Base-by-base conservation (phyloP, 2,113 vertebrate species). In the Cebidichthys violaceus region DNA sequence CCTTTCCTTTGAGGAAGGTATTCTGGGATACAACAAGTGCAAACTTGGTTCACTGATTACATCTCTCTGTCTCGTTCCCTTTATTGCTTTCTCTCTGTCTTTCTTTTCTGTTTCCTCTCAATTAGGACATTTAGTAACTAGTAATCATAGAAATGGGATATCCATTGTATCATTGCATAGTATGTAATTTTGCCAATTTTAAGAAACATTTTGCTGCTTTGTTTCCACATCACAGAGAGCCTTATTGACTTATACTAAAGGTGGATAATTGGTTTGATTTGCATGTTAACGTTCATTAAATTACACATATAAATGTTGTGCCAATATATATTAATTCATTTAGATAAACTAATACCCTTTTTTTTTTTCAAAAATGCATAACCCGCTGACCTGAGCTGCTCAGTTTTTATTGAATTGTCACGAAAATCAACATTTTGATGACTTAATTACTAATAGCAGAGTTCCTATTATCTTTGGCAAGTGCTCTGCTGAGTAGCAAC, bases 41-140 rank as follows among this genome's bases (percentile, higher is more conserved):
- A 87, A 94, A 94, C 94, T 92, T 90, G 94, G 86, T 92, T 84
- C 62, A 77, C 88, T 91, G 92, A 91, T 93, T 93, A 92, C 78
- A 92, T 92, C 89, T 89, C 77, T 92, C 67, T 83, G 84, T 88
- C 71, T 92, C 60, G 45, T 75, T 86, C 69, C 69, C 72, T 87
- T 76, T 83, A 84, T 85, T 83, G 85, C 80, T 86, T 86, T 86
- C 86, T 88, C 83, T 89, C 67, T 54, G 41, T 82, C 80, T 86
- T 67, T 78, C 64, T 90, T 83, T 84, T 79, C 68, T 13, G 10
- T 79, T 75, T 79, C 79, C 59, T 85, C 84, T 90, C 80, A 85
- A 91, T 94, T 91, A 87, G 79, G 75, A 81, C 54, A 75, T 78
- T 75, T 70, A 64, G 75, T 61, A 75, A 62, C 61, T 52, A 61